Conservation (phyloP, 2,113 vertebrate species). For the Butorides virescens region DNA sequence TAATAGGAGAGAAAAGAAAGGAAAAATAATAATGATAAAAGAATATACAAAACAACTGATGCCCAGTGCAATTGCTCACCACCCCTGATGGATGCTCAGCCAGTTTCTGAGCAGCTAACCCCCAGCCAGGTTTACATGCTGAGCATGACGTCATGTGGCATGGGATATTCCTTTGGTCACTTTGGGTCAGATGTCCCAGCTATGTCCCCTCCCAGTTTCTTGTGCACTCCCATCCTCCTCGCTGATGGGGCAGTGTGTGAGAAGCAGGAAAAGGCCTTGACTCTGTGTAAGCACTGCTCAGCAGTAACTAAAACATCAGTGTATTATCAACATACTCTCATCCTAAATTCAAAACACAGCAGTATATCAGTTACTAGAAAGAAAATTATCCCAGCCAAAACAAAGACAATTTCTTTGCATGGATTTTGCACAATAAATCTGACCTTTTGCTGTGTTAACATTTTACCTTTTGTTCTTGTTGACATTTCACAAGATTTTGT, state of each 20-base stretch:
- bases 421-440: background rate
- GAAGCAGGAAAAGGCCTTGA: background rate
- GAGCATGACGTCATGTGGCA: background rate
- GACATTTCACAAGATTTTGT: background rate
- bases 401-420: background rate
- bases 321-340: background rate
- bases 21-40: background rate
- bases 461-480: background rate
- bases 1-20: background rate
- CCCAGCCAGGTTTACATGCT: background rate
- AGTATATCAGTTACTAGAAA: background rate
- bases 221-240: background rate
- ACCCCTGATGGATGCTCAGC: too few species aligned
- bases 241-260: background rate
- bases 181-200: background rate
- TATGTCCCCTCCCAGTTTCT: background rate
- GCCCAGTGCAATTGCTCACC: too few species aligned
- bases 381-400: background rate
- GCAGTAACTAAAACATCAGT: background rate
- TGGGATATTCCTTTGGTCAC: background rate
- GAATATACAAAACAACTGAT: too few species aligned
- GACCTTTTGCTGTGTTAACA: background rate
- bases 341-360: background rate
- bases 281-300: background rate
- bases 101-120: background rate